Conservation (phyloP, 2,888 invertebrate genomes). For the Macropis europaea region DNA sequence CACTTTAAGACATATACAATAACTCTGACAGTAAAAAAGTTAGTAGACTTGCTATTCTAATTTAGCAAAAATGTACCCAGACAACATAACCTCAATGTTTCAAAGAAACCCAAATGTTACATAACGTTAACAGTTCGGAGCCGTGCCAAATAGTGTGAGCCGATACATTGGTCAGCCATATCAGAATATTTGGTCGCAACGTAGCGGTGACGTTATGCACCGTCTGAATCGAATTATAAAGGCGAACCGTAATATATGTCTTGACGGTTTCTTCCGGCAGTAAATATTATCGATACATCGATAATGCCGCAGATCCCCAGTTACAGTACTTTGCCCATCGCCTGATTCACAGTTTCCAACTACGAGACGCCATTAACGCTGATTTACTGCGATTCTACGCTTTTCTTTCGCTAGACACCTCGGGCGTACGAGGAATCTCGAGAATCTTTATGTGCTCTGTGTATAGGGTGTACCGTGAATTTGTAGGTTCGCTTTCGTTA, state of each 20-base stretch:
- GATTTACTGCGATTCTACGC: conserved; percentile 55
- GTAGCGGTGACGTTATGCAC: no score
- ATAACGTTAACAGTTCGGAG: no score
- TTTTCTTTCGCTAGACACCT: conserved; percentile 43
- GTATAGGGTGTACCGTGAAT: conserved; percentile 3
- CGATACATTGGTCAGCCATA: no score
- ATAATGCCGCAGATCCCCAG: conserved; percentile 19
- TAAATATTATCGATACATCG: conserved; percentile 35
- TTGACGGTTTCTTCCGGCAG: conserved; percentile 15
- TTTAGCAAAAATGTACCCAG: no score
- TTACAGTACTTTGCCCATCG: conserved; percentile 20
- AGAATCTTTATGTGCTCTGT: neutral
- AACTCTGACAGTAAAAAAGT: no score
- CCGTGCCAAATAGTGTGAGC: no score
- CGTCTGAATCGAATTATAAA: no score
- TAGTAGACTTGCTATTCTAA: no score
- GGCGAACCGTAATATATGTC: conserved; percentile 1
- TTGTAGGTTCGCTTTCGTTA: neutral
- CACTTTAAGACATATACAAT: no score
- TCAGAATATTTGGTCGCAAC: no score
- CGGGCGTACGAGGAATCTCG: conserved; percentile 20
- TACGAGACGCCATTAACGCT: conserved; percentile 47
- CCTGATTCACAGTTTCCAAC: conserved; percentile 33
- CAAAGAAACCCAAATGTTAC: no score
- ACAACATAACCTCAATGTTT: no score